phyloP scores from a whole-genome alignment of 2,113 vertebrate genomes.

The Gulo gulo region DNA sequence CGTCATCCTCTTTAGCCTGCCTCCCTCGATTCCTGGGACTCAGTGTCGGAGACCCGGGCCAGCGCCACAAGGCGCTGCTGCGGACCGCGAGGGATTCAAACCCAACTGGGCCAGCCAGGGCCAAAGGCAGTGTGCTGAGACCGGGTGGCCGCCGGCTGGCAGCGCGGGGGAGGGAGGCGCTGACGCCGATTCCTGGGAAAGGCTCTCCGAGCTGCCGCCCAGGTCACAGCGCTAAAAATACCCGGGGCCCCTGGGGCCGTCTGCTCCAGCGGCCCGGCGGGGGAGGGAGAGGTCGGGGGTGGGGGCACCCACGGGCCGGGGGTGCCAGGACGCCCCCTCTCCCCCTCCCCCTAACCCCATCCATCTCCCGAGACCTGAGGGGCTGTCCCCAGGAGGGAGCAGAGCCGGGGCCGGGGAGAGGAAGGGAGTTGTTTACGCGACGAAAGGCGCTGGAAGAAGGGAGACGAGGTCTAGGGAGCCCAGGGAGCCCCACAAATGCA shows the following conservation, averaged over 20 bases:
- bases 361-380: neutral
- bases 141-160: neutral
- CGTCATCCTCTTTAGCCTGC: neutral
- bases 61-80: neutral
- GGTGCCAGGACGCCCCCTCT: neutral
- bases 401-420: neutral
- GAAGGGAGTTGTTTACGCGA: conserved; percentile 51
- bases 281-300: neutral
- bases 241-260: conserved; percentile 53
- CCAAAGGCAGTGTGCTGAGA: conserved; percentile 1
- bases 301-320: neutral
- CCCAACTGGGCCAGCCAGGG: neutral
- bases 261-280: neutral
- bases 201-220: conserved; percentile 66
- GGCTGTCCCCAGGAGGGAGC: neutral
- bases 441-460: neutral
- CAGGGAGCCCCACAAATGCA: neutral
- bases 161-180: neutral
- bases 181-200: conserved; percentile 66
- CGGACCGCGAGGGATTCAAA: neutral
- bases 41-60: neutral
- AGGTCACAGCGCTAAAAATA: conserved; percentile 79
- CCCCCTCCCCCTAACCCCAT: neutral
- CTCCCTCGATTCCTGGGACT: neutral
- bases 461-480: neutral